These are phyloP conservation scores for Chaetogeoica ovagalla DNA, from an alignment of 2,888 invertebrate genomes.

Conservation along the genomic window DNA sequence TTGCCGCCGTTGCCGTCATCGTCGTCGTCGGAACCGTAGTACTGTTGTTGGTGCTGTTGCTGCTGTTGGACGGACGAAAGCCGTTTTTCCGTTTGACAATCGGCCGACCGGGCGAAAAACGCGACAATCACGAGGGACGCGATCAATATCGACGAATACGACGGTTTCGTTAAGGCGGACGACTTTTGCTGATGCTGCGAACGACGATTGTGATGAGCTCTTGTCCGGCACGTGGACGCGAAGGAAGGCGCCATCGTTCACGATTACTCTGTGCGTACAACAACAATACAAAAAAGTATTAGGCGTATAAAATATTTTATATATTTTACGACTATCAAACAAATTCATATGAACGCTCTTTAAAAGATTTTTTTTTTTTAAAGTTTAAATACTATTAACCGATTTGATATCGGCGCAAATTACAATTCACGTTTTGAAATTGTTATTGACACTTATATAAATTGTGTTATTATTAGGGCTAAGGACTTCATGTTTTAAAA, in stretches of 20 bases:
- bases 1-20: not conserved
- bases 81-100: conserved; percentile 42
- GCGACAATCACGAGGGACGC: not conserved
- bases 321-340: too few species aligned
- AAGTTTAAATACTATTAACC: too few species aligned
- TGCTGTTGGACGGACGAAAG: conserved; percentile 26
- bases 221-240: conserved; percentile 29
- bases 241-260: conserved; percentile 29
- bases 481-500: too few species aligned
- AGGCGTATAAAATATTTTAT: too few species aligned
- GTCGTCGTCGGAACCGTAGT: conserved; percentile 15
- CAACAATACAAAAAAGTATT: not conserved
- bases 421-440: too few species aligned
- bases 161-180: not conserved
- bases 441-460: too few species aligned
- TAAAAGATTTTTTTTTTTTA: too few species aligned
- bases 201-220: not conserved
- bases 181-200: not conserved
- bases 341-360: too few species aligned
- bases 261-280: conserved; percentile 10
- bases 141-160: not conserved
- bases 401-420: too few species aligned
- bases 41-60: conserved; percentile 28
- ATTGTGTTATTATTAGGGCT: too few species aligned
- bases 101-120: not conserved